Percentiles rank a stretch among this genome's conserved stretches.
These are phyloP conservation scores for Gallinago stenura DNA, from an alignment of 2,797 vertebrate species.

Conservation along the genomic window DNA sequence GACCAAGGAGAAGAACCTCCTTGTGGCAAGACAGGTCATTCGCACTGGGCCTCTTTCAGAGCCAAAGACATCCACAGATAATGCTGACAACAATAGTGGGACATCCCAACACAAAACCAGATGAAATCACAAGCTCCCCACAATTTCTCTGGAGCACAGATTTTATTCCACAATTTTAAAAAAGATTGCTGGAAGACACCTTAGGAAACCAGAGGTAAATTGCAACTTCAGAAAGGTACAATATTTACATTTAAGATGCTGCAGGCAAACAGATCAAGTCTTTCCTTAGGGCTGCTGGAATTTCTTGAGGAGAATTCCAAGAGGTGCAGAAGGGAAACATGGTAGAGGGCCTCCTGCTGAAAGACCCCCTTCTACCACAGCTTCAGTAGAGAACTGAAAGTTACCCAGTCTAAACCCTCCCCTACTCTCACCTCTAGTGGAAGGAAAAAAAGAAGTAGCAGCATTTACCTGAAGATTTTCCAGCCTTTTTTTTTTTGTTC, in stretches of 20 bases:
- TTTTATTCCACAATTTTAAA: background rate
- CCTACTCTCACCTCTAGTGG: background rate
- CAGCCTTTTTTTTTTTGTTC: background rate
- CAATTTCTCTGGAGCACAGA: background rate
- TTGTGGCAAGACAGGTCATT: background rate
- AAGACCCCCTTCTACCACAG: background rate
- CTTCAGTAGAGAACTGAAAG: background rate
- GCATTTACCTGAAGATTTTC: background rate
- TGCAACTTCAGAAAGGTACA: background rate
- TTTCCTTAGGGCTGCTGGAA: background rate
- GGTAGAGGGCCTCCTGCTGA: background rate
- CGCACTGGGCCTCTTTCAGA: background rate
- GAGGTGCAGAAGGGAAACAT: background rate
- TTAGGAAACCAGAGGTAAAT: background rate
- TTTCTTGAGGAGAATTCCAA: background rate
- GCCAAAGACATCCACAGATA: background rate
- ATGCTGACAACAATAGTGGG: rapidly evolving
- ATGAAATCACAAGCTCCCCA: background rate
- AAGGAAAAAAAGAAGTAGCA: background rate
- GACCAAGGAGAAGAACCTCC: background rate
- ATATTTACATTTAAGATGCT: background rate
- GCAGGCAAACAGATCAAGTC: background rate
- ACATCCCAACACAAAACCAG: background rate
- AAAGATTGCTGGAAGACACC: background rate
- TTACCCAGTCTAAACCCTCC: background rate